Conservation (phyloP, 2,797 vertebrate species). For the Neosilurus mollespiculum region DNA sequence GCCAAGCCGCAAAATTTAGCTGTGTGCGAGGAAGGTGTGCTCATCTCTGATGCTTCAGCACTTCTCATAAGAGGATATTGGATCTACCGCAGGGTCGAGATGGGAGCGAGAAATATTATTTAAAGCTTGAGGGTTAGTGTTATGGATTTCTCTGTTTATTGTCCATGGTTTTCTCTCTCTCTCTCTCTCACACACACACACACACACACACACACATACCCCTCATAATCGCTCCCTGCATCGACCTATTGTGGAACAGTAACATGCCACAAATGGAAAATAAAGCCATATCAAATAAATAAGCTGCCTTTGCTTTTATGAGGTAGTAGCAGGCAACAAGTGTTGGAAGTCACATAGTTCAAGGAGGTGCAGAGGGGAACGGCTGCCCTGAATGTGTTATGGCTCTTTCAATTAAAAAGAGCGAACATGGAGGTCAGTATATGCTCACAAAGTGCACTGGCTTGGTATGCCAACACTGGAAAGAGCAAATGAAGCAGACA, state of each 20-base stretch:
- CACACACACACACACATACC: not conserved
- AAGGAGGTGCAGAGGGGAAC: slow-evolving; percentile 55
- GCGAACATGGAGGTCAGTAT: slow-evolving; percentile 43
- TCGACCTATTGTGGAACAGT: slow-evolving; percentile 55
- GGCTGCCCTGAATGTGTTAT: slow-evolving; percentile 44
- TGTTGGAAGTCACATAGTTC: slow-evolving; percentile 46
- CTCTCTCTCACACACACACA: not conserved
- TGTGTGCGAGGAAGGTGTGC: slow-evolving; percentile 9
- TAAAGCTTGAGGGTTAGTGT: slow-evolving; percentile 40
- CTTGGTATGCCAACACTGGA: slow-evolving; percentile 45
- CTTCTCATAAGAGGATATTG: slow-evolving; percentile 34
- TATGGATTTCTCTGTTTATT: slow-evolving; percentile 48
- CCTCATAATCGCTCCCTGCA: slow-evolving; percentile 3
- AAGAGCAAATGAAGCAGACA: slow-evolving; percentile 29
- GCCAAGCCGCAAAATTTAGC: not conserved
- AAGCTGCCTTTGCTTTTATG: slow-evolving; percentile 46
- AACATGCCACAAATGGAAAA: slow-evolving; percentile 53
- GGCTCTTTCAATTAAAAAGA: slow-evolving; percentile 56
- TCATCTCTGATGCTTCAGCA: slow-evolving; percentile 27
- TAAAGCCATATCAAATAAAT: slow-evolving; percentile 45
- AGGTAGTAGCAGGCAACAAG: slow-evolving; percentile 55
- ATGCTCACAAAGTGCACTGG: slow-evolving; percentile 41
- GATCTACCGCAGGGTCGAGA: slow-evolving; percentile 29
- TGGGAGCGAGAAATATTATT: slow-evolving; percentile 38
- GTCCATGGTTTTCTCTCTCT: slow-evolving; percentile 19